Evolutionary conservation across 2,113 vertebrate genomes (phyloP).

Genomic region (Alces alces): DNA sequence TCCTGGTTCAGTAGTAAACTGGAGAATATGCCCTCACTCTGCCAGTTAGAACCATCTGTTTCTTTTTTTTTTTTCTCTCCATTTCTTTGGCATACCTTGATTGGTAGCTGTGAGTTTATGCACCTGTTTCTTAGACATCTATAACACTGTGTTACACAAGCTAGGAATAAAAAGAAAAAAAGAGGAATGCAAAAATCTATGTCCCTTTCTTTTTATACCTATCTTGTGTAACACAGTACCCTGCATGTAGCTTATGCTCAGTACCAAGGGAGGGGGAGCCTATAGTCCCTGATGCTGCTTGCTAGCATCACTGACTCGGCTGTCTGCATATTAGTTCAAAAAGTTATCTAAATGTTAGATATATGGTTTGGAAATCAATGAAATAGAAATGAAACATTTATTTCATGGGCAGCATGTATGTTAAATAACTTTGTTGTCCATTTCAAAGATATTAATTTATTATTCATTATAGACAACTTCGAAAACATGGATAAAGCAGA

Average conservation of each 20-base stretch:
- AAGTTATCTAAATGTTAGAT: background rate
- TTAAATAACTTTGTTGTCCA: conserved; percentile 5
- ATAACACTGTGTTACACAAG: background rate
- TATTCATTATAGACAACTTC: background rate
- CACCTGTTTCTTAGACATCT: background rate
- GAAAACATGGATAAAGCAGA: background rate
- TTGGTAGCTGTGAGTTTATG: background rate
- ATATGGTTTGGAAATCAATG: background rate
- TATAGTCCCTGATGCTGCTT: background rate
- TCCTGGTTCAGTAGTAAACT: background rate
- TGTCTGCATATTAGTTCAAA: background rate
- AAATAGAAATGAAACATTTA: conserved; percentile 6
- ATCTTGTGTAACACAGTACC: background rate
- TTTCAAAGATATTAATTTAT: conserved; percentile 1
- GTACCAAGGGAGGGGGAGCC: background rate
- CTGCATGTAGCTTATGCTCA: background rate
- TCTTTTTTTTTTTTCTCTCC: background rate
- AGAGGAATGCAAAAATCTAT: background rate
- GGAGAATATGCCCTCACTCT: background rate
- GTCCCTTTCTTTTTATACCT: background rate
- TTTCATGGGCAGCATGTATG: background rate
- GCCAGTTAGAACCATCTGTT: background rate
- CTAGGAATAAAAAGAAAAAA: background rate
- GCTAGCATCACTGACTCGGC: background rate
- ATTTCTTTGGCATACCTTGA: background rate